These are phyloP conservation scores for Alca torda DNA, from an alignment of 2,797 vertebrate genomes.

Conservation along the genomic window DNA sequence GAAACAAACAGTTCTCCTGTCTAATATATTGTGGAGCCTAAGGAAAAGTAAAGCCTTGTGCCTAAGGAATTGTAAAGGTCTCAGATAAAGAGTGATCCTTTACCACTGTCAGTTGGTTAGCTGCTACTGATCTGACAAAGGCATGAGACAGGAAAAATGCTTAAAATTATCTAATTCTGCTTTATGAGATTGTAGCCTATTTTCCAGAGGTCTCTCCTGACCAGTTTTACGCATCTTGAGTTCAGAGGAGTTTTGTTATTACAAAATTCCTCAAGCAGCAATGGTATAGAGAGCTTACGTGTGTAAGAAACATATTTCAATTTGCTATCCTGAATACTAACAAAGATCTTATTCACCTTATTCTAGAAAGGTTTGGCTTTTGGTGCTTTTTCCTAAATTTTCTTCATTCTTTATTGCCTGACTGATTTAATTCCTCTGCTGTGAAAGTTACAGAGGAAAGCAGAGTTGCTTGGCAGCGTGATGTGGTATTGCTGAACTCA, in stretches of 20 bases:
- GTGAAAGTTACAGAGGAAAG: constrained; percentile 59
- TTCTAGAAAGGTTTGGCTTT: constrained; percentile 46
- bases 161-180: neutral
- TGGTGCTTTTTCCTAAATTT: constrained; percentile 9
- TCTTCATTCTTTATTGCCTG: constrained; percentile 64
- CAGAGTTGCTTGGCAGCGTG: constrained; percentile 44
- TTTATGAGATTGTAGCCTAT: neutral
- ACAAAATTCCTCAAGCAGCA: constrained; percentile 24
- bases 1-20: neutral
- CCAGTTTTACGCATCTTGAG: neutral
- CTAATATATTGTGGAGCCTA: neutral
- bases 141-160: neutral
- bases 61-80: neutral
- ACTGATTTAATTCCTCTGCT: constrained; percentile 66
- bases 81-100: neutral
- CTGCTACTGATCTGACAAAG: neutral
- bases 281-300: neutral
- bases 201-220: neutral
- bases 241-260: neutral
- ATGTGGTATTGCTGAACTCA: constrained; percentile 66
- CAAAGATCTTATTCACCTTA: constrained; percentile 51
- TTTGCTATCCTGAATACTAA: constrained; percentile 12
- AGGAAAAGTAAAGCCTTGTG: no score
- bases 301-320: neutral
- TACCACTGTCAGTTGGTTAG: neutral